Base-by-base conservation (phyloP, 2,113 vertebrate species). In the Rana temporaria region DNA sequence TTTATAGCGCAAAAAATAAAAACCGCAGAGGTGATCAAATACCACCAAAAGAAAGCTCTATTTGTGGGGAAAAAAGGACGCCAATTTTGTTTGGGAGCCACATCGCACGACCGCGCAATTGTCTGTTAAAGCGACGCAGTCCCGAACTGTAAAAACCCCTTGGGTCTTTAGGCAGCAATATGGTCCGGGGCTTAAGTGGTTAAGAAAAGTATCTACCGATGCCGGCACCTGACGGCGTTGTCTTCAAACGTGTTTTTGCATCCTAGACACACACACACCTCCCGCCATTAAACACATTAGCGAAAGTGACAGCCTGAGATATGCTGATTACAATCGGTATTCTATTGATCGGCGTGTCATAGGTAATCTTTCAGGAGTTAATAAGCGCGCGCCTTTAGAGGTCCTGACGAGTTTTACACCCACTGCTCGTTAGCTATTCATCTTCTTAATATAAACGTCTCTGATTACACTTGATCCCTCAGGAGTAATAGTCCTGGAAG, bases 361-460 rank as follows among this genome's bases (percentile, higher is more conserved):
- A 88, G 90, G 91, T 89, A 94, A 95, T 94, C 95, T 96, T 95
- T 93, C 95, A 95, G 94, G 94, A 96, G 97, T 95, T 97, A 97
- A 97, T 95, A 93, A 95, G 94, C 86, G 88, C 92, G 92, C 93
- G 95, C 95, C 96, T 95, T 98, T 96, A 97, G 96, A 96, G 95
- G 96, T 96, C 94, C 93, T 94, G 94, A 93, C 93, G 14, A 74
- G 34, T 75, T 82, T 75, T 42, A 55, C 19, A 67, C 6, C 65
- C 48, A 56, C 55, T n/a, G 66, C 72, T 68, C 19, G 53, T 83
- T 22, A 83, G 63, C 72, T 17, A 76, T 75, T 67, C 72, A 60
- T 76, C 72, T 83, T 55, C 71, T 65, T 68, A 83, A 83, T 76
- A 83, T 83, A 83, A 76, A 75, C 68, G 53, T 64, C 80, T 95